phyloP scores from a whole-genome alignment of 2,888 invertebrate genomes.

The Linhomoeus sp. region DNA sequence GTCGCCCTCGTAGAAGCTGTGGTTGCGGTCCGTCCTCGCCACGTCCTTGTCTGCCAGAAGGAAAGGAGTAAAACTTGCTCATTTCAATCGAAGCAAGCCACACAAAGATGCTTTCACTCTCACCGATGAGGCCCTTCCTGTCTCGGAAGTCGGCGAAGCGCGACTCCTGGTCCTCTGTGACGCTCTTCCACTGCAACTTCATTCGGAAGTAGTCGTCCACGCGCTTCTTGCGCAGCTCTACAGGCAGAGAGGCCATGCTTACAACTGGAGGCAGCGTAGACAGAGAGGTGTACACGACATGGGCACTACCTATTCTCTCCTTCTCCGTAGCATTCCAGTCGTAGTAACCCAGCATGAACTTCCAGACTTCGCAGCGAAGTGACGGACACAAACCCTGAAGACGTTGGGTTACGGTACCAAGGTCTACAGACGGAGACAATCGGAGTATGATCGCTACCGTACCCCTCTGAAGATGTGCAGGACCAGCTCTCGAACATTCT shows the following conservation, averaged over 20 bases:
- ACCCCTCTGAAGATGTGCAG: constrained; percentile 77
- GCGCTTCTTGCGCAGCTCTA: constrained; percentile 43
- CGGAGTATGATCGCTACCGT: not conserved
- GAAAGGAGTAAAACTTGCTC: too few relatives aligned
- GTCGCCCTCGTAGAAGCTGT: constrained; percentile 77
- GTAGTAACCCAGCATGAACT: constrained; percentile 69
- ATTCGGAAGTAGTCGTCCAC: constrained; percentile 31
- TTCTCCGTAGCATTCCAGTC: constrained; percentile 57
- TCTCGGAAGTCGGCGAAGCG: constrained; percentile 71
- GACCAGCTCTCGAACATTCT: constrained; percentile 53
- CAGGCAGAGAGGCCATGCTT: too few relatives aligned
- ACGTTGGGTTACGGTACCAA: too few relatives aligned
- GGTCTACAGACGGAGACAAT: too few relatives aligned
- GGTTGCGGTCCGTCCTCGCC: constrained; percentile 72
- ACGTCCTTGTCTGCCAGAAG: constrained; percentile 93
- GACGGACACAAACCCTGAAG: constrained; percentile 12
- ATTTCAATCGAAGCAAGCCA: too few relatives aligned
- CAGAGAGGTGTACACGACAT: too few relatives aligned
- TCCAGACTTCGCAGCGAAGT: constrained; percentile 70
- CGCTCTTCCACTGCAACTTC: constrained; percentile 88
- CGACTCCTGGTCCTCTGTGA: constrained; percentile 63
- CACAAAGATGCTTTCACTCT: too few relatives aligned
- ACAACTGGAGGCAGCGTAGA: too few relatives aligned
- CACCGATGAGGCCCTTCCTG: constrained; percentile 66
- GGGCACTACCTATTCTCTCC: too few relatives aligned